Evolutionary conservation across 2,113 vertebrate species (phyloP), one percentile per base, ranked within the genome.

Genomic region (Bos indicus): DNA sequence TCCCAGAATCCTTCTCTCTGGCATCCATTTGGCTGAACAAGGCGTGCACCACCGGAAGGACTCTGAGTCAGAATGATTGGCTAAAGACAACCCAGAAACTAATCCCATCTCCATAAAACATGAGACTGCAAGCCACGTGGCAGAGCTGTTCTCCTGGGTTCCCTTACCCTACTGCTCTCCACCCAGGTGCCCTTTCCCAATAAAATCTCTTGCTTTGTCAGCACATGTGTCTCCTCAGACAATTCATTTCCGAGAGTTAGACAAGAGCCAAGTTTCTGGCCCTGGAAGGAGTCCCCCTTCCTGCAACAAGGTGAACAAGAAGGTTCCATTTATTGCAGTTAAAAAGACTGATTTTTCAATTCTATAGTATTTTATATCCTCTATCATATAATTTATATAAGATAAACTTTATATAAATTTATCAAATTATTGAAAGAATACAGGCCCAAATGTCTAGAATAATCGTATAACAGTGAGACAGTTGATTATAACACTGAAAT

Each of bases 311-410:
- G 25, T 40, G 19, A 95, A 64, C 16, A 91, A 83, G 14, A 88
- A 85, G 11, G 1, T 43, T 92, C 17, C 19, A 16, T 74, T 91
- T 60, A 60, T 64, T 59, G n/a, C 17, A 54, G 59, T 43, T 88
- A 71, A 91, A 89, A 86, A 25, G 51, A n/a, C 33, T 13, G 36
- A 57, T 90, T 80, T 93, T 88, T 90, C 46, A 95, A 77, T 78
- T 77, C 48, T 64, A 0, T 51, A 51, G 77, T 51, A 51, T 43
- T 77, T 77, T 25, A 36, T 60, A 43, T 43, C n/a, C 10, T 83
- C 28, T 74, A 88, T 30, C 30, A 23, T 43, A 74, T 6, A 74
- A 43, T 43, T 43, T 43, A 43, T 77, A 77, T 77, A 43, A 26
- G 6, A 97, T 33, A 62, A 16, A 28, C 13, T 71, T 92, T 67